These are phyloP conservation scores for Paragorgia papillata DNA, from an alignment of 92 coral and sea anemone genomes.

Conservation along the genomic window DNA sequence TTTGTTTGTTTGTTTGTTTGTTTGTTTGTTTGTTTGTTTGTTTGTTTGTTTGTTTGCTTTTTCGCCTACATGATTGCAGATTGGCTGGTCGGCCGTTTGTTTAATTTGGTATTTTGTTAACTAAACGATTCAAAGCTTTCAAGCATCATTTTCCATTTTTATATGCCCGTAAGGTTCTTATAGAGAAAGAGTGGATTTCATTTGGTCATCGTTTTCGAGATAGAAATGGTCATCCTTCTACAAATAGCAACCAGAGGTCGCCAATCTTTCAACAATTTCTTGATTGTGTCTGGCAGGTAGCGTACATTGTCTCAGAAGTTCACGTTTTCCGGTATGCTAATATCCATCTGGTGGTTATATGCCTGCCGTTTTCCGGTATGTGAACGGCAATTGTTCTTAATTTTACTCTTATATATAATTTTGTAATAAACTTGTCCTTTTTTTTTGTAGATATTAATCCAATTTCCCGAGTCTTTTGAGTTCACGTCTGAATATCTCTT, in stretches of 20 bases:
- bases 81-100: background rate
- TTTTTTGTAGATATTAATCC: slow-evolving; percentile 67
- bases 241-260: slow-evolving; percentile 89
- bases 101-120: background rate
- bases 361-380: too few species aligned
- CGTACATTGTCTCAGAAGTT: background rate
- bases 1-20: too few species aligned
- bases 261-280: slow-evolving; percentile 92
- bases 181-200: slow-evolving; percentile 97
- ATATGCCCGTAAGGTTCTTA: slow-evolving; percentile 63
- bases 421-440: background rate
- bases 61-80: too few species aligned
- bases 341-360: too few species aligned
- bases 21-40: too few species aligned
- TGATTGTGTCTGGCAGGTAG: slow-evolving; percentile 97
- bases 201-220: slow-evolving; percentile 98
- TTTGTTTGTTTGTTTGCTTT: too few species aligned
- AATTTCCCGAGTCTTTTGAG: slow-evolving; percentile 90
- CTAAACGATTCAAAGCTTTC: background rate
- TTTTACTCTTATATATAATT: too few species aligned
- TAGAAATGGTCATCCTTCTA: slow-evolving; percentile 86
- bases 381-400: too few species aligned
- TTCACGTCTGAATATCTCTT: slow-evolving; percentile 75
- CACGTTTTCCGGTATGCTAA: too few species aligned
- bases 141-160: background rate